These are phyloP conservation scores for Stictocephala bisonia DNA, from an alignment of 2,888 invertebrate species.

Conservation along the genomic window DNA sequence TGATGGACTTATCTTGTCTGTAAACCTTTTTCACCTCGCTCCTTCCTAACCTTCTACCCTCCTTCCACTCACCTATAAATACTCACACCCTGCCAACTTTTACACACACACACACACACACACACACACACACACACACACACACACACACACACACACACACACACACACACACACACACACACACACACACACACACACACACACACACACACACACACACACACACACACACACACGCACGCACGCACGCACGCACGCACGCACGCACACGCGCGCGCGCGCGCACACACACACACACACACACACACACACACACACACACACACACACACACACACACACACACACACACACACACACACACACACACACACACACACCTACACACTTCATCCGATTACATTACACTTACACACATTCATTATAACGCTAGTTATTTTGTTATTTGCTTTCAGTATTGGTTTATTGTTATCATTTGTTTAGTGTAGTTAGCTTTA, in stretches of 20 bases:
- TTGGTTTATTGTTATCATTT: too few species aligned
- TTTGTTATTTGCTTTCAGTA: too few species aligned
- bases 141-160: slow-evolving; percentile 8
- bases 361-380: slow-evolving; percentile 13
- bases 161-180: slow-evolving; percentile 13
- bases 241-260: not conserved
- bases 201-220: slow-evolving; percentile 9
- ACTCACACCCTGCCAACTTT: too few species aligned
- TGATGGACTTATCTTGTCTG: too few species aligned
- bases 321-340: slow-evolving; percentile 13
- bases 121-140: slow-evolving; percentile 6
- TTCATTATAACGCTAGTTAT: too few species aligned
- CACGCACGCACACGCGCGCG: not conserved
- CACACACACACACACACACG: slow-evolving; percentile 10
- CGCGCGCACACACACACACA: slow-evolving; percentile 4
- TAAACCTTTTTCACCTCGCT: too few species aligned
- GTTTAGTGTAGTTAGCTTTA: too few species aligned
- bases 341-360: slow-evolving; percentile 9
- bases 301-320: slow-evolving; percentile 9
- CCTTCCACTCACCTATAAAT: too few species aligned
- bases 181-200: slow-evolving; percentile 13
- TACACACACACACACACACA: slow-evolving; percentile 13
- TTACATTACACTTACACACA: too few species aligned
- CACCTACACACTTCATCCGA: too few species aligned
- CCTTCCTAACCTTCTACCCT: too few species aligned